These are phyloP conservation scores for Dolichomitus sp. DNA, from an alignment of 2,888 invertebrate genomes.

Conservation along the genomic window DNA sequence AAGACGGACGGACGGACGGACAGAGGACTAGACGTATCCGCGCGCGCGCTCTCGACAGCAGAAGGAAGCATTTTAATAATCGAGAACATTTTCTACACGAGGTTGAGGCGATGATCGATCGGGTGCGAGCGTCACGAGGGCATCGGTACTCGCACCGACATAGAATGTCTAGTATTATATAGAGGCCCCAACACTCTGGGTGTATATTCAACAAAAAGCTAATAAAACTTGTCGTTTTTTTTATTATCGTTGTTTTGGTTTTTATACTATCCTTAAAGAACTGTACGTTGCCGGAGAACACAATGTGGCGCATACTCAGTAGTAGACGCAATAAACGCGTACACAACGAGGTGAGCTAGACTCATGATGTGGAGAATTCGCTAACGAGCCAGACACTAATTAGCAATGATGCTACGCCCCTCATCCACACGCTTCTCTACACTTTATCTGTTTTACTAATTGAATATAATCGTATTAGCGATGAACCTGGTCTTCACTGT, in stretches of 20 bases:
- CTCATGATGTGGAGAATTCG: neutral
- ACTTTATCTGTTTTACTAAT: slow-evolving; percentile 18
- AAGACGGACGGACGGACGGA: slow-evolving; percentile 25
- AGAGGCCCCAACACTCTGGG: neutral
- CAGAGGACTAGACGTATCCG: slow-evolving; percentile 32
- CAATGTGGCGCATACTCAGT: slow-evolving; percentile 2
- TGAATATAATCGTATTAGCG: slow-evolving; percentile 33
- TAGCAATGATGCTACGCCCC: neutral
- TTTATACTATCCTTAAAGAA: neutral
- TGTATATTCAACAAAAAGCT: neutral
- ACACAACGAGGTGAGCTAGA: neutral
- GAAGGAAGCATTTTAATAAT: slow-evolving; percentile 61
- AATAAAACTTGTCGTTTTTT: neutral
- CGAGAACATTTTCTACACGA: slow-evolving; percentile 63
- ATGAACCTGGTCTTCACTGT: neutral
- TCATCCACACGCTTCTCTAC: neutral
- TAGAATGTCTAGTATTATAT: neutral
- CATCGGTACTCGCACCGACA: slow-evolving; percentile 49
- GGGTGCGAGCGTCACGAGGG: slow-evolving; percentile 62
- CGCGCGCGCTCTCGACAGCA: slow-evolving; percentile 28
- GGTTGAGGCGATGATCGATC: slow-evolving; percentile 59
- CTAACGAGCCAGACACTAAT: slow-evolving; percentile 34
- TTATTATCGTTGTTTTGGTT: neutral
- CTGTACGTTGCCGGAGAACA: neutral
- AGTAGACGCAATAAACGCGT: slow-evolving; percentile 20